These are phyloP conservation scores for Zoroaster sp. DNA, from an alignment of 53 echinoderm and acorn worm genomes.

Conservation along the genomic window DNA sequence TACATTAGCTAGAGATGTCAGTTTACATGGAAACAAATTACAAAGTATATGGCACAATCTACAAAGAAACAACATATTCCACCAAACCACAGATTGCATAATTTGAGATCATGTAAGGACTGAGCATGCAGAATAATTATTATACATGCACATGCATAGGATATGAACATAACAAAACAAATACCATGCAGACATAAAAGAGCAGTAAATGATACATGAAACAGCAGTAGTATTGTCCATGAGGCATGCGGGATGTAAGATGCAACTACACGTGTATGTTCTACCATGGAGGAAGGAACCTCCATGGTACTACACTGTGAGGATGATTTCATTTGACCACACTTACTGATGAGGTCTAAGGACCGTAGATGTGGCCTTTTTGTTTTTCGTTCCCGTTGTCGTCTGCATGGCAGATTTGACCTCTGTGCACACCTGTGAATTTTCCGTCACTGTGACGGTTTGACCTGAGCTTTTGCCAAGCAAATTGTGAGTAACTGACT, in stretches of 20 bases:
- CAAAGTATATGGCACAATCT: too few species aligned
- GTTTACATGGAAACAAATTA: too few species aligned
- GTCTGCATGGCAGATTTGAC: conserved; percentile 29
- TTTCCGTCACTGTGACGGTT: background rate
- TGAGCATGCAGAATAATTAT: too few species aligned
- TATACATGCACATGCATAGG: too few species aligned
- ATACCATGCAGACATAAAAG: background rate
- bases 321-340: background rate
- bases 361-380: background rate
- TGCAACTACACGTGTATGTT: background rate
- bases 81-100: too few species aligned
- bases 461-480: background rate
- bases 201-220: too few species aligned
- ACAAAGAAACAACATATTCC: too few species aligned
- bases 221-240: too few species aligned
- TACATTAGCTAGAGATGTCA: too few species aligned
- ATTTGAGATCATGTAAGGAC: too few species aligned
- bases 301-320: background rate
- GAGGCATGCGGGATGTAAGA: background rate
- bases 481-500: conserved; percentile 31
- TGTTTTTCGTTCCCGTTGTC: conserved; percentile 10
- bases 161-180: background rate
- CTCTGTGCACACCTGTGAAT: conserved; percentile 35
- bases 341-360: conserved; percentile 52
- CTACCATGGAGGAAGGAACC: background rate